phyloP scores from a whole-genome alignment of 2,888 invertebrate genomes.

The Trissolcus japonicus region DNA sequence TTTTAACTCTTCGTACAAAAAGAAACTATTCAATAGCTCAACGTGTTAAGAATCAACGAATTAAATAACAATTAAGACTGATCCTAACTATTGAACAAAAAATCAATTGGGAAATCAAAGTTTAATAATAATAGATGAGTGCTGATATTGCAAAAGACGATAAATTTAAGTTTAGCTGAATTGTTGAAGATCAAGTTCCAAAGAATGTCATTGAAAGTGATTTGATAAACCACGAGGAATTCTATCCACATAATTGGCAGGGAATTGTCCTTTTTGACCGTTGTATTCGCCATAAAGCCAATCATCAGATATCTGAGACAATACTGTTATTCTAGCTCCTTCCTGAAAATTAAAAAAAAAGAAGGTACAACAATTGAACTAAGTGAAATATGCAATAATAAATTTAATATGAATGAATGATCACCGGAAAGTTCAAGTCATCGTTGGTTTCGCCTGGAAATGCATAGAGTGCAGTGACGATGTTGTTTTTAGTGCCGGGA shows the following conservation, averaged over 20 bases:
- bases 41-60: too few species aligned
- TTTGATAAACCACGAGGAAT: slow-evolving; percentile 76
- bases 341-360: slow-evolving; percentile 76
- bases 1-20: too few species aligned
- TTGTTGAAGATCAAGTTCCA: too few species aligned
- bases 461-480: slow-evolving; percentile 84
- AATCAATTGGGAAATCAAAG: too few species aligned
- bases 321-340: slow-evolving; percentile 81
- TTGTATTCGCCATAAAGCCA: slow-evolving; percentile 87
- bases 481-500: slow-evolving; percentile 69
- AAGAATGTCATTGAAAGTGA: slow-evolving; percentile 28
- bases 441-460: slow-evolving; percentile 81
- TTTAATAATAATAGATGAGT: too few species aligned
- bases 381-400: slow-evolving; percentile 2
- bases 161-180: too few species aligned
- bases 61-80: too few species aligned
- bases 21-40: too few species aligned
- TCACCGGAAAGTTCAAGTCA: slow-evolving; percentile 79
- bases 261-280: slow-evolving; percentile 85
- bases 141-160: too few species aligned
- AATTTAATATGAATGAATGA: slow-evolving; percentile 9
- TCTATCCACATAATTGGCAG: slow-evolving; percentile 84
- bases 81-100: too few species aligned
- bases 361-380: slow-evolving; percentile 5
- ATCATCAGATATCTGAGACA: slow-evolving; percentile 84